Evolutionary conservation across 2,113 vertebrate genomes (phyloP), one percentile per base, ranked within the genome.

Genomic region (Macroglossus sobrinus): DNA sequence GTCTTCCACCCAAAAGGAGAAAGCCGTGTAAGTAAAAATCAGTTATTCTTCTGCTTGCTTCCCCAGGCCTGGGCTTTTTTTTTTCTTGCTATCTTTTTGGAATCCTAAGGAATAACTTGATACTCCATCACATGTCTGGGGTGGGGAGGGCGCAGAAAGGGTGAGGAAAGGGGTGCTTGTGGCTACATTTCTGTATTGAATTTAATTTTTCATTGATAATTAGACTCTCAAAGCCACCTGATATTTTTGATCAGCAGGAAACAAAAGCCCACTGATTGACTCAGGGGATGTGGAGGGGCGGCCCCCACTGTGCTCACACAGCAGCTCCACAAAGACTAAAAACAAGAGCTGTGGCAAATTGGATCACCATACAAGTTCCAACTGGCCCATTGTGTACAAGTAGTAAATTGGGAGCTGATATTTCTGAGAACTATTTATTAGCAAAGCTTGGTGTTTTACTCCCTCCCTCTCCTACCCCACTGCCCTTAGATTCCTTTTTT

Each of bases 281-380:
- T 99, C 99, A 97, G 98, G 97, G 99, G 99, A 99, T 98, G 97
- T 91, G 84, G 97, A 95, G 97, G 98, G 98, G 98, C 80, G 95
- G 97, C 98, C 98, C 99, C 99, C 97, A 98, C 98, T 98, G 99
- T 97, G 98, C 98, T 98, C 97, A 71, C 87, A 69, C 97, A 78
- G 98, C 98, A 98, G 98, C 98, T 98, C 98, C 98, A 98, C 98
- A 98, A 99, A 99, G 98, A 99, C 99, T 99, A 98, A 99, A 99
- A 99, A 99, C 99, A 99, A 98, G 98, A 99, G 99, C 98, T 99
- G 98, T 98, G 99, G 98, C 98, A 99, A 99, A 99, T 99, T 99
- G 98, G 99, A 99, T 99, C 99, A 98, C 98, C 97, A 85, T 99
- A 97, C 99, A 99, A 99, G 99, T 99, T 99, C 98, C 98, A 98